Evolutionary conservation across 2,888 invertebrate species (phyloP).

Genomic region (Dinocampus coccinellae): DNA sequence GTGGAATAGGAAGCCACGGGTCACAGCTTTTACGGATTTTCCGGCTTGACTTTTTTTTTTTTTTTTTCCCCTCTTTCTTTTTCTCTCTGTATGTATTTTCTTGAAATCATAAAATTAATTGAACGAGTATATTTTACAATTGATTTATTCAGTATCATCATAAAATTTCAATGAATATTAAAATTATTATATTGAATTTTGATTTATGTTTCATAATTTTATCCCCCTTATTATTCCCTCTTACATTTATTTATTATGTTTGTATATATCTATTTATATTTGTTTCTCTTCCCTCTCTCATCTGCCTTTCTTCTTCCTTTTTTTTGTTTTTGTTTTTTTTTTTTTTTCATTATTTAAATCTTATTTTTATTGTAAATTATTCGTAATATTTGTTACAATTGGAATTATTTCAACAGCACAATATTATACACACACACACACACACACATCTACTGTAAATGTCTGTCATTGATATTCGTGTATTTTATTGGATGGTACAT

Average conservation of each 20-base stretch:
- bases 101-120: slow-evolving; percentile 54
- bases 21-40: slow-evolving; percentile 6
- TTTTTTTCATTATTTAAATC: no score
- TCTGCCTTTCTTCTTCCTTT: no score
- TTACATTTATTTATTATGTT: no score
- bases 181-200: slow-evolving; percentile 24
- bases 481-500: slow-evolving; percentile 15
- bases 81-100: background rate
- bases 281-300: no score
- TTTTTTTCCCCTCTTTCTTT: background rate
- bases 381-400: no score
- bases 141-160: slow-evolving; percentile 56
- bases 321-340: no score
- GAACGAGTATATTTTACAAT: slow-evolving; percentile 58
- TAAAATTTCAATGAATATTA: background rate
- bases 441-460: background rate
- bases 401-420: background rate
- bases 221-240: slow-evolving; percentile 46
- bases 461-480: slow-evolving; percentile 4
- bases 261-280: no score
- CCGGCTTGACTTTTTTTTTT: slow-evolving; percentile 3
- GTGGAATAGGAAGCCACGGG: background rate
- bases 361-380: no score
- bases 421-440: background rate
- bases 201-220: slow-evolving; percentile 45